These are phyloP conservation scores for Aricia agestis DNA, from an alignment of 1,140 invertebrate species.

Conservation along the genomic window DNA sequence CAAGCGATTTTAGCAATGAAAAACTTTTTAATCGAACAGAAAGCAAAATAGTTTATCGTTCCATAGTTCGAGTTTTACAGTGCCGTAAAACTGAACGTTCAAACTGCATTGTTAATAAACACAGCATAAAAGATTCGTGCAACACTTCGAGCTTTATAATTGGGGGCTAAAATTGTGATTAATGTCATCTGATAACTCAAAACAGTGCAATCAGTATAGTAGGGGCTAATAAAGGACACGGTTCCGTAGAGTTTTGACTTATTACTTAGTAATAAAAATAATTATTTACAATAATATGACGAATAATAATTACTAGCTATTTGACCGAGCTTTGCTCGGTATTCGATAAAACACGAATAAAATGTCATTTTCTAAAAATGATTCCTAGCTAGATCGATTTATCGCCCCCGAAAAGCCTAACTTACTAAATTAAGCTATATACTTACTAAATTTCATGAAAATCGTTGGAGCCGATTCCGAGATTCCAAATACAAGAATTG, in stretches of 20 bases:
- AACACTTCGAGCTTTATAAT: conserved; percentile 63
- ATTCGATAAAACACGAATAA: no score
- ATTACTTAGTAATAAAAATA: no score
- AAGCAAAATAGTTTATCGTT: conserved; percentile 20
- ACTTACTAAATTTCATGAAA: no score
- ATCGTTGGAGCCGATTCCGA: no score
- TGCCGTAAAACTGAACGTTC: conserved; percentile 47
- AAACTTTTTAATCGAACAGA: not conserved
- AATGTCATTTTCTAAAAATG: no score
- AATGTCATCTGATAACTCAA: conserved; percentile 74
- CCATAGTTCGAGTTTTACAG: conserved; percentile 38
- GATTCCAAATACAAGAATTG: no score
- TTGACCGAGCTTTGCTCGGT: no score
- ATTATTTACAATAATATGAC: no score
- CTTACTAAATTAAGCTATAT: no score
- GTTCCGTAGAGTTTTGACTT: conserved; percentile 19
- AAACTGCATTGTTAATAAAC: conserved; percentile 58
- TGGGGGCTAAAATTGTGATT: conserved; percentile 73
- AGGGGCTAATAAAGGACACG: conserved; percentile 40
- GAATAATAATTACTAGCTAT: no score
- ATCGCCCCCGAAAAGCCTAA: no score
- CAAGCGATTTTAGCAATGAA: not conserved
- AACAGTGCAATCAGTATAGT: conserved; percentile 47
- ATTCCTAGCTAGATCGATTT: no score
- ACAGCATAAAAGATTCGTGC: conserved; percentile 48